A percentile compares a stretch with the other conserved stretches of the same genome.
Conservation (phyloP, 1,140 invertebrate species). For the Rhagoletis zephyria region DNA sequence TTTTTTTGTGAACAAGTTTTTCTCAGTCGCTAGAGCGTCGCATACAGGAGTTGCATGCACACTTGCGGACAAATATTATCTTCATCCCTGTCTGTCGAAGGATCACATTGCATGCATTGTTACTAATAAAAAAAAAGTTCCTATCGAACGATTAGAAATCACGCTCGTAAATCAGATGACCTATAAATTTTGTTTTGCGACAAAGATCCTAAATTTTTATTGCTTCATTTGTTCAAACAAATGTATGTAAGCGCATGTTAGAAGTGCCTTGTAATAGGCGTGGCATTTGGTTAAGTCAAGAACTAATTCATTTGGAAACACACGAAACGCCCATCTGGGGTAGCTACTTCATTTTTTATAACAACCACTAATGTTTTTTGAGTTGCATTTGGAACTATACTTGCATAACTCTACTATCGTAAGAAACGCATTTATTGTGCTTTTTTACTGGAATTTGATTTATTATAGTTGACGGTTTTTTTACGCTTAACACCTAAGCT, state of each 20-base stretch:
- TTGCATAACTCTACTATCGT: neutral
- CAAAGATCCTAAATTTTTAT: neutral
- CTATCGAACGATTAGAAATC: neutral
- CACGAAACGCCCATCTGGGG: conserved; percentile 8
- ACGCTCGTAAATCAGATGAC: neutral
- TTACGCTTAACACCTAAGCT: neutral
- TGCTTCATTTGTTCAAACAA: conserved; percentile 40
- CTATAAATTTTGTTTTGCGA: conserved; percentile 41
- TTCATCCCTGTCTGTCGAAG: neutral
- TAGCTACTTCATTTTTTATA: neutral
- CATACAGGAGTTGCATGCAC: neutral
- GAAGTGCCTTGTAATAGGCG: neutral
- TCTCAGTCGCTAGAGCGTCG: neutral
- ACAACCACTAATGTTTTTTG: neutral
- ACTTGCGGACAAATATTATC: neutral
- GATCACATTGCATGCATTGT: neutral
- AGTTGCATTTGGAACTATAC: neutral
- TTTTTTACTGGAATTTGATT: conserved; percentile 20
- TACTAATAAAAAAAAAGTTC: neutral
- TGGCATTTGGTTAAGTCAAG: conserved; percentile 11
- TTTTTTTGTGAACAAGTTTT: neutral
- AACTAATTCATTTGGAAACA: conserved; percentile 42
- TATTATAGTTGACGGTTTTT: conserved; percentile 3
- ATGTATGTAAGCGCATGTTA: neutral
- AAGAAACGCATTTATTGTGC: neutral